These are phyloP conservation scores for Amblyjoppa fuscipennis DNA, from an alignment of 2,888 invertebrate genomes.

Conservation along the genomic window DNA sequence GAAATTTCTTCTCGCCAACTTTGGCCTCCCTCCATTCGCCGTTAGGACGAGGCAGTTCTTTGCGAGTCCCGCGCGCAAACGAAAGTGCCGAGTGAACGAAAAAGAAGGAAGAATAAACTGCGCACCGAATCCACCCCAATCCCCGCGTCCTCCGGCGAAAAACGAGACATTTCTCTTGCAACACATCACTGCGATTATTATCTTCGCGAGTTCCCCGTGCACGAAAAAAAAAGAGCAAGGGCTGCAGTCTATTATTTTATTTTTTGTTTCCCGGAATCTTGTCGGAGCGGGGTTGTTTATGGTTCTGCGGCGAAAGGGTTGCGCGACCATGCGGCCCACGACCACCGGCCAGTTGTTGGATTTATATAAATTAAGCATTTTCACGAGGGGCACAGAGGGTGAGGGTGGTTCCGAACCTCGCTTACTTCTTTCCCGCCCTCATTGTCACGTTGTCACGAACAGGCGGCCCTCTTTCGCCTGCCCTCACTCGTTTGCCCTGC, in stretches of 20 bases:
- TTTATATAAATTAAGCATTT: constrained; percentile 83
- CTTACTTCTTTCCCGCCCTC: constrained; percentile 80
- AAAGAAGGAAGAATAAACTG: constrained; percentile 28
- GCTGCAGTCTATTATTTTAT: constrained; percentile 12
- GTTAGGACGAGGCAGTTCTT: constrained; percentile 72
- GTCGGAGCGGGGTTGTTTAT: constrained; percentile 62
- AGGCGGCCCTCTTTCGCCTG: constrained; percentile 71
- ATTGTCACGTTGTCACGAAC: constrained; percentile 82
- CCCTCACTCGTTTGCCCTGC: constrained; percentile 64
- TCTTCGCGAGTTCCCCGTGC: constrained; percentile 17
- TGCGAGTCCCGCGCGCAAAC: constrained; percentile 62
- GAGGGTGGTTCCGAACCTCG: constrained; percentile 63
- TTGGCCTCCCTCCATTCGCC: constrained; percentile 57
- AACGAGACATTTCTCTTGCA: constrained; percentile 22
- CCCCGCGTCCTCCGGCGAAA: not conserved
- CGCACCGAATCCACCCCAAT: not conserved
- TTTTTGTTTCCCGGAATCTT: constrained; percentile 2
- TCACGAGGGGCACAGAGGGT: constrained; percentile 76
- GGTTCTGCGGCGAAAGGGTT: constrained; percentile 61
- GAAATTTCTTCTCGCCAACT: constrained; percentile 74
- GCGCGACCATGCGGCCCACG: not conserved
- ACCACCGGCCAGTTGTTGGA: constrained; percentile 58
- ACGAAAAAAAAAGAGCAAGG: not conserved
- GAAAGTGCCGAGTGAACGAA: constrained; percentile 37
- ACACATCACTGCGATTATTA: constrained; percentile 40